phyloP scores from a whole-genome alignment of 2,797 vertebrate species.

The Gymnodraco acuticeps region DNA sequence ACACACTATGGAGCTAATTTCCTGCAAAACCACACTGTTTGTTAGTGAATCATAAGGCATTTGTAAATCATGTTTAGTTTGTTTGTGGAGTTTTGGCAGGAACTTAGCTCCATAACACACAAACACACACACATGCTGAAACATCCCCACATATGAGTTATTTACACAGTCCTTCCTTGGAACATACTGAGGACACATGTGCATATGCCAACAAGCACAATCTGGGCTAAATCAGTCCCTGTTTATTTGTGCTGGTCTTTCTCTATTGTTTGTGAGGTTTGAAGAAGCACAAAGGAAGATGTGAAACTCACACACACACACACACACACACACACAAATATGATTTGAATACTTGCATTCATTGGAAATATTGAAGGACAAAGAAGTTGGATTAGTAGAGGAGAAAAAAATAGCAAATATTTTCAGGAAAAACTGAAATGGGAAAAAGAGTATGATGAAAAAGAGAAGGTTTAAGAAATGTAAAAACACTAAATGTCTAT shows the following conservation, averaged over 20 bases:
- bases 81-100: no score
- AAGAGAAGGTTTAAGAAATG: not conserved
- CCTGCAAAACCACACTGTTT: no score
- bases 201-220: constrained; percentile 9
- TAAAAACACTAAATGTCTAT: not conserved
- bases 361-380: not conserved
- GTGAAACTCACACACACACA: not conserved
- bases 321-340: not conserved
- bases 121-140: not conserved
- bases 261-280: constrained; percentile 61
- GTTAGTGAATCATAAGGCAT: no score
- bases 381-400: not conserved
- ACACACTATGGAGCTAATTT: no score
- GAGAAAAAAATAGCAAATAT: not conserved
- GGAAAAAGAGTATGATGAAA: not conserved
- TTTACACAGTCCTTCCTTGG: not conserved
- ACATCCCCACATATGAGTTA: not conserved
- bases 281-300: constrained; percentile 42
- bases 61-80: no score
- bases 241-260: constrained; percentile 39
- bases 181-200: not conserved
- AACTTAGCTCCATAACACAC: not conserved
- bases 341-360: not conserved
- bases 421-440: not conserved
- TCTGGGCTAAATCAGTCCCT: constrained; percentile 35